Percentiles rank a stretch among this genome's conserved stretches.
phyloP scores from a whole-genome alignment of 2,113 vertebrate genomes.

The Varanus komodoensis region DNA sequence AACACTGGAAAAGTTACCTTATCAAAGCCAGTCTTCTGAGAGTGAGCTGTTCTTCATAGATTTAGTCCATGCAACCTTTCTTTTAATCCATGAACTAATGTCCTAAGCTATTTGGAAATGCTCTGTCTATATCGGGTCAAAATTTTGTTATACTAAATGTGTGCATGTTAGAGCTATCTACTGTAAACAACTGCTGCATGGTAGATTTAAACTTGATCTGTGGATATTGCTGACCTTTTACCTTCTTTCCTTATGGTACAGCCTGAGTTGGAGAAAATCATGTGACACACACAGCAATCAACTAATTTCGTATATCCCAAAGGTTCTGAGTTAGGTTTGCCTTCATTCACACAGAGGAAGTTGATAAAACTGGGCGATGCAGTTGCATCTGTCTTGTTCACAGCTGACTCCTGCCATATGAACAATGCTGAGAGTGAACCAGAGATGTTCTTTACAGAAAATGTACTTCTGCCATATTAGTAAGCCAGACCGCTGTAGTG shows the following conservation, averaged over 20 bases:
- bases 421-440: background rate
- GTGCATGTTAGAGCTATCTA: background rate
- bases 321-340: background rate
- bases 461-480: background rate
- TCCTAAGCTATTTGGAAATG: background rate
- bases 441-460: background rate
- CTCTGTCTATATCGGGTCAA: background rate
- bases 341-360: background rate
- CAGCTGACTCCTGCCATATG: background rate
- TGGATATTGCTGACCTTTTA: background rate
- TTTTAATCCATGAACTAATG: background rate
- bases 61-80: background rate
- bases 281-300: background rate
- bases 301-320: background rate
- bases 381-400: background rate
- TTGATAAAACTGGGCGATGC: background rate
- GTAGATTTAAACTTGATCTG: background rate
- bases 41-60: background rate
- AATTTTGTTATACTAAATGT: background rate
- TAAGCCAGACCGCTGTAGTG: background rate
- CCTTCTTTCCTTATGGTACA: background rate
- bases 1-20: background rate
- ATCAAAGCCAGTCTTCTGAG: background rate
- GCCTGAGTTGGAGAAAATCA: background rate
- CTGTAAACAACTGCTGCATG: background rate